Evolutionary conservation across 1,140 invertebrate species (phyloP), one percentile per base, ranked within the genome.

Genomic region (Aphidius ervi): DNA sequence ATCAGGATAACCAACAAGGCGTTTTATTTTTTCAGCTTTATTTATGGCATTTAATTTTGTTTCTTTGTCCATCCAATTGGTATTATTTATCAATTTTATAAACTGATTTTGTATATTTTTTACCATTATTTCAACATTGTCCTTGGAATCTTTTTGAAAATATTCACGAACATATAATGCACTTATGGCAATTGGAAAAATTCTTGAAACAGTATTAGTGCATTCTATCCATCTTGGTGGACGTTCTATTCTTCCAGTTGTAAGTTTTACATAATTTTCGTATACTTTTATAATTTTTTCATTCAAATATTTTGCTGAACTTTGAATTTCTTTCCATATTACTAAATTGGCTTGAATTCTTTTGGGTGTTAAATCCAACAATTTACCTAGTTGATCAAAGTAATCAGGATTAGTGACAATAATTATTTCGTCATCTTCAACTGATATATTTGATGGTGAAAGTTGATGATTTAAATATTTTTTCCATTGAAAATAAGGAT

Each of bases 201-300:
- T 88, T 65, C 84, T 83, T 48, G 86, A 84, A 37, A 87, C 84
- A 5, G 87, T 85, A 63, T 88, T 87, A 7, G 89, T 85, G 67
- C 91, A 93, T 67, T 92, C 88, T 78, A 92, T 91, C 92, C 92
- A 94, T 10, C 92, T 81, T 3, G 89, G 84, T 68, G 90, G 87
- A 40, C 86, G 72, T 64, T 89, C 87, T 1, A 84, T 87, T 65
- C 88, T 88, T 0, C 92, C 92, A 20, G 86, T 88, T 0, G 93
- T 71, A 2, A 84, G 85, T 0, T 88, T 89, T n/a, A 84, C 85
- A 71, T 90, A 94, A 40, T 86, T 80, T 43, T n/a, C n/a, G n/a
- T n/a, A n/a, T n/a, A n/a, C n/a, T n/a, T n/a, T n/a, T n/a, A n/a
- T n/a, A n/a, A n/a, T n/a, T n/a, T n/a, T n/a, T n/a, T n/a, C n/a